Evolutionary conservation across 2,113 vertebrate species (phyloP).

Genomic region (Hippocampus abdominalis): DNA sequence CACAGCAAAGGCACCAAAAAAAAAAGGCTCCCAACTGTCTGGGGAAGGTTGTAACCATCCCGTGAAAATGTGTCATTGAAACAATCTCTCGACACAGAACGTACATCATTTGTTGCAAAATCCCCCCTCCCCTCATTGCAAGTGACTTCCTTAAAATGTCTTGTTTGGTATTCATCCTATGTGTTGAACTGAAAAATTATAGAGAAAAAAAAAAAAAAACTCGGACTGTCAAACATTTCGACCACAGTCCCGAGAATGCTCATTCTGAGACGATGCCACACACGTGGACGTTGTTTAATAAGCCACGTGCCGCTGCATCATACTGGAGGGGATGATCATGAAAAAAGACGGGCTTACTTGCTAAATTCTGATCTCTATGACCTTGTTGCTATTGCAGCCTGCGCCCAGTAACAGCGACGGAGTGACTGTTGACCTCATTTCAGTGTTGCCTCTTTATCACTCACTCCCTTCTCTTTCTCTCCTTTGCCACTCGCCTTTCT

Average conservation of each 20-base stretch:
- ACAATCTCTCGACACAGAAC: background rate
- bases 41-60: background rate
- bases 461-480: background rate
- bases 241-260: background rate
- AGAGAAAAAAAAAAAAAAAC: background rate
- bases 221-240: background rate
- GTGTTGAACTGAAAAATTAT: background rate
- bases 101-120: background rate
- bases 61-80: background rate
- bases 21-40: background rate
- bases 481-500: background rate
- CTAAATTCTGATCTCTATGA: background rate
- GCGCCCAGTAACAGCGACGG: background rate
- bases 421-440: constrained; percentile 32
- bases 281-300: constrained; percentile 25
- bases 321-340: constrained; percentile 20
- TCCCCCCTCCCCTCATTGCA: background rate
- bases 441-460: constrained; percentile 10
- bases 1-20: too few relatives aligned
- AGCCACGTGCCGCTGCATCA: constrained; percentile 13
- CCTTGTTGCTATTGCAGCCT: constrained; percentile 1
- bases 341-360: constrained; percentile 18
- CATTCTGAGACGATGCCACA: constrained; percentile 6
- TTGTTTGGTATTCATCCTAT: constrained; percentile 4
- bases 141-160: background rate